Evolutionary conservation across 2,797 vertebrate species (phyloP).

Genomic region (Lutjanus argentimaculatus): DNA sequence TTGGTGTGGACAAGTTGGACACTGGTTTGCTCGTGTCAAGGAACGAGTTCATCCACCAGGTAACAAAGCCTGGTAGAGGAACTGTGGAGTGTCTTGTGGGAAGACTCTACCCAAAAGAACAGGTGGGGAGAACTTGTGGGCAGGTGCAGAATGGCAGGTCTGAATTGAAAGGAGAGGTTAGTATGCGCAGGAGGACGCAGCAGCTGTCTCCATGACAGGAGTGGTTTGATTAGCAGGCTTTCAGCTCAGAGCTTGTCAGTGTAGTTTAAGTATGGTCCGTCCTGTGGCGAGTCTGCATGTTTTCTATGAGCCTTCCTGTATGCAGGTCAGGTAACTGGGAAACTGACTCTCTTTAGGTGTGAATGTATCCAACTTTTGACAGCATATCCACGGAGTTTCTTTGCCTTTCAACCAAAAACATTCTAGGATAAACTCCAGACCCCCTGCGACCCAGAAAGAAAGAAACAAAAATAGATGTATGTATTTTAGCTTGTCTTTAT

Average conservation of each 20-base stretch:
- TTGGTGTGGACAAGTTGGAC: conserved; percentile 3
- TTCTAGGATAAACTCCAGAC: conserved; percentile 11
- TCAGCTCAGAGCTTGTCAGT: conserved; percentile 17
- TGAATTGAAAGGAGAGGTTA: conserved; percentile 31
- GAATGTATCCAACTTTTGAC: conserved; percentile 11
- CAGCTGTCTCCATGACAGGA: conserved; percentile 55
- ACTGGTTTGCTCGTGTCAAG: conserved; percentile 1
- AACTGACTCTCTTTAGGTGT: background rate
- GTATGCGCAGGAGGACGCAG: conserved; percentile 21
- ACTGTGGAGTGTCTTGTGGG: conserved; percentile 10
- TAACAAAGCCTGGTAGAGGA: conserved; percentile 3
- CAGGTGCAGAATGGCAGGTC: conserved; percentile 24
- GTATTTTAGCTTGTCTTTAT: conserved; percentile 10
- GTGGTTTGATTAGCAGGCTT: conserved; percentile 31
- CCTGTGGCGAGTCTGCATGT: conserved; percentile 10
- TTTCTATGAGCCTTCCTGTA: conserved; percentile 5
- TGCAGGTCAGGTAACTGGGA: conserved; percentile 3
- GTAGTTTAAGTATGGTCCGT: conserved; percentile 4
- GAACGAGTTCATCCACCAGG: conserved; percentile 12
- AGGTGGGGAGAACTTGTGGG: conserved; percentile 16
- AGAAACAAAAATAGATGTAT: background rate
- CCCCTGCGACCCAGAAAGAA: conserved; percentile 1
- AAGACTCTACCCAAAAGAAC: conserved; percentile 2
- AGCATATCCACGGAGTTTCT: background rate
- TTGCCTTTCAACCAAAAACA: conserved; percentile 29